These are phyloP conservation scores for Piliocolobus tephrosceles DNA, from an alignment of 2,113 vertebrate species.

Conservation along the genomic window DNA sequence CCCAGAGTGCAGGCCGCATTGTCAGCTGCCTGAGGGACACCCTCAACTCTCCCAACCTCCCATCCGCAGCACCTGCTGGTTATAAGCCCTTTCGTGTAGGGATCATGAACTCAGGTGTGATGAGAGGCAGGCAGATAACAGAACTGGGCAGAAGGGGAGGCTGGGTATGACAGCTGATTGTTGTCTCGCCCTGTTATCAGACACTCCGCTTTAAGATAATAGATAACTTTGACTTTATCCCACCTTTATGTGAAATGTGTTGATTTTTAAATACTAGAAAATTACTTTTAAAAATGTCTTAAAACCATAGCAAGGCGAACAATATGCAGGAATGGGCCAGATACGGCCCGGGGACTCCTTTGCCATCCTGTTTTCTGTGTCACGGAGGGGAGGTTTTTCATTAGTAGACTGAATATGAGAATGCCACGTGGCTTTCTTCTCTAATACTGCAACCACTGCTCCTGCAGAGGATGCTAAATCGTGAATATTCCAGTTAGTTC, in stretches of 20 bases:
- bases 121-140: background rate
- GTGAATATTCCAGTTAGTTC: background rate
- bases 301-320: background rate
- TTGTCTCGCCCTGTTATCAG: background rate
- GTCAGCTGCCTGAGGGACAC: background rate
- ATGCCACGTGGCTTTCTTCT: background rate
- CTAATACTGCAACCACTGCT: no score
- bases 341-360: background rate
- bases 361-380: background rate
- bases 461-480: background rate
- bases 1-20: accelerated
- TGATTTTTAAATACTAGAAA: background rate
- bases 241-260: background rate
- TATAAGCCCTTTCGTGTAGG: background rate
- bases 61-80: background rate
- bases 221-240: background rate
- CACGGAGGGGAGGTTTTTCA: background rate
- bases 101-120: no score
- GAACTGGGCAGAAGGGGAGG: background rate
- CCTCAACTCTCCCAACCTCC: background rate
- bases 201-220: background rate
- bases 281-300: background rate
- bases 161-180: background rate
- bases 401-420: background rate
- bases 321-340: background rate